phyloP scores from a whole-genome alignment of 1,140 invertebrate species.

The Drosophila parabipectinata region DNA sequence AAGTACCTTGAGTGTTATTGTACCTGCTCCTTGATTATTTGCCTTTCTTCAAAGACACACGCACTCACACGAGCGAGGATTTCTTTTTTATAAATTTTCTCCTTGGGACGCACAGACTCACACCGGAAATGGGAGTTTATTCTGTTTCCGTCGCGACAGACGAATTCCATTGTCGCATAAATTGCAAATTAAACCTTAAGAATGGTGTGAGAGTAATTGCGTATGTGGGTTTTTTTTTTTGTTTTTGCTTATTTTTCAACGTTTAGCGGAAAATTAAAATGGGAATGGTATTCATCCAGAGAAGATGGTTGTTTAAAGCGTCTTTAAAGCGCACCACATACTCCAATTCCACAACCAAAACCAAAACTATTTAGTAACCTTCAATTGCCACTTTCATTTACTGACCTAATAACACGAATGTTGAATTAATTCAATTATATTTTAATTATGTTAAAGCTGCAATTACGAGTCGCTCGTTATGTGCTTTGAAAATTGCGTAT shows the following conservation, averaged over 20 bases:
- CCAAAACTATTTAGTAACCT: background rate
- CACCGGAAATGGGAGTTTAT: slow-evolving; percentile 40
- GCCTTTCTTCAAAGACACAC: slow-evolving; percentile 34
- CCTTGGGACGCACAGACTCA: background rate
- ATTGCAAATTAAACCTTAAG: slow-evolving; percentile 41
- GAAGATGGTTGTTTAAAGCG: background rate
- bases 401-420: slow-evolving; percentile 2
- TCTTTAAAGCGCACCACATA: too few species aligned
- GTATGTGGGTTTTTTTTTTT: slow-evolving; percentile 19
- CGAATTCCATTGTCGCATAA: slow-evolving; percentile 44
- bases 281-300: background rate
- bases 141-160: slow-evolving; percentile 44
- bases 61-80: slow-evolving; percentile 26
- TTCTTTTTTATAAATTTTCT: slow-evolving; percentile 18
- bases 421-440: slow-evolving; percentile 8
- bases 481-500: slow-evolving; percentile 25
- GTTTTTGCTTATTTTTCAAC: slow-evolving; percentile 6
- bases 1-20: slow-evolving; percentile 33
- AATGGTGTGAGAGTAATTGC: slow-evolving; percentile 28
- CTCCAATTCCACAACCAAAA: background rate
- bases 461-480: slow-evolving; percentile 8
- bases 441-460: slow-evolving; percentile 15
- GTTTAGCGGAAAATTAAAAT: slow-evolving; percentile 46
- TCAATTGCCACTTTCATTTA: background rate
- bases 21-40: slow-evolving; percentile 44